These are phyloP conservation scores for Sphyrna mokarran DNA, from an alignment of 2,113 vertebrate genomes.

Conservation along the genomic window DNA sequence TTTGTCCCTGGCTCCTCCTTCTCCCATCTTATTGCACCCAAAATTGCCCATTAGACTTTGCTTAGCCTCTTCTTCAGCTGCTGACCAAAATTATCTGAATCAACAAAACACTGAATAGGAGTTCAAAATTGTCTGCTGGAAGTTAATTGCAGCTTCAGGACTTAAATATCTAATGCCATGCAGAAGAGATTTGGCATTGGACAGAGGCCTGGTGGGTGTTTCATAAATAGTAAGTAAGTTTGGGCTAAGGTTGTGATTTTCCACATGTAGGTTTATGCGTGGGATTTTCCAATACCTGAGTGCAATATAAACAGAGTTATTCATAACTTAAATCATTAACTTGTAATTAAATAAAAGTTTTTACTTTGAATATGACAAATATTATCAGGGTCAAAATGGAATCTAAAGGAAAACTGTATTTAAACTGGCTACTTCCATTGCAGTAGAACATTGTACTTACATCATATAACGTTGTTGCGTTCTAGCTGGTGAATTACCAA, in stretches of 20 bases:
- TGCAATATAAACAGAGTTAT: not conserved
- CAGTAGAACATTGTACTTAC: slow-evolving; percentile 25
- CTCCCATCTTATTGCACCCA: not conserved
- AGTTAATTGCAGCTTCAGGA: not conserved
- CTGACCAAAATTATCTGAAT: not conserved
- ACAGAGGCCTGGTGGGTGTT: not conserved
- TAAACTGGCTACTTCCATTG: not conserved
- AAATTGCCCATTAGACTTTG: not conserved
- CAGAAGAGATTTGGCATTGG: not conserved
- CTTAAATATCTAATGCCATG: not conserved
- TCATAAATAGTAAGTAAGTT: not conserved
- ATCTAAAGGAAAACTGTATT: not conserved
- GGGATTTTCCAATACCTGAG: slow-evolving; percentile 13
- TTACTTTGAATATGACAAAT: not conserved
- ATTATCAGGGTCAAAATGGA: slow-evolving; percentile 1
- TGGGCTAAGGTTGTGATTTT: not conserved
- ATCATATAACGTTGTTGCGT: not conserved
- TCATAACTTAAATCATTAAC: not conserved
- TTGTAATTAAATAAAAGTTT: slow-evolving; percentile 19
- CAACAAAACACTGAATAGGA: not conserved
- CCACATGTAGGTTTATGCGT: not conserved
- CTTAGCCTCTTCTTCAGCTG: not conserved
- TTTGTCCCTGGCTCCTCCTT: not conserved
- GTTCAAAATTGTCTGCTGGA: not conserved
- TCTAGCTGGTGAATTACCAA: not conserved